Conservation (phyloP, 2,888 invertebrate genomes). For the Brachylomia viminalis region DNA sequence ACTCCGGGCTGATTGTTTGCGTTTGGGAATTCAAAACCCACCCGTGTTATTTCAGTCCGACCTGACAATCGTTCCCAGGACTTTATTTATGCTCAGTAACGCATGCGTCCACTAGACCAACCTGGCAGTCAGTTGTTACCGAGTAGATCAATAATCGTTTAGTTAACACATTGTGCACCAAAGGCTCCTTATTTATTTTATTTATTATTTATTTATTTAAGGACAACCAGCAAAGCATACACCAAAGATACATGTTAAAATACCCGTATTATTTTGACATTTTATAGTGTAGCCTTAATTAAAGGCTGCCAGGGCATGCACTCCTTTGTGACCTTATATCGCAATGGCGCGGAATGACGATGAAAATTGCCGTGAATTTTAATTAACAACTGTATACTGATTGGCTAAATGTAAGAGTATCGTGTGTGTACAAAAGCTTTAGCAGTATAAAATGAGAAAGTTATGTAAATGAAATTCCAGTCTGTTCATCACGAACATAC, state of each 20-base stretch:
- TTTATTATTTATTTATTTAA: too few species aligned
- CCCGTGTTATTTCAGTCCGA: too few species aligned
- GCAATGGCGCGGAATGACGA: neutral
- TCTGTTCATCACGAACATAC: neutral
- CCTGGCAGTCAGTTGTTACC: neutral
- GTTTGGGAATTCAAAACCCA: too few species aligned
- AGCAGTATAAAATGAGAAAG: neutral
- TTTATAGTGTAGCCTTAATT: too few species aligned
- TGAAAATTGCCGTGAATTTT: neutral
- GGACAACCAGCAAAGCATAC: too few species aligned
- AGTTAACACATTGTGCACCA: neutral
- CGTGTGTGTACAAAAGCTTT: neutral
- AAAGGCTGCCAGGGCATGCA: too few species aligned
- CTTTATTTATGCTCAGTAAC: neutral
- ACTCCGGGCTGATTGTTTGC: too few species aligned
- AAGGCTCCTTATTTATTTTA: too few species aligned
- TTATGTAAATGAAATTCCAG: neutral
- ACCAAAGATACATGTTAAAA: too few species aligned
- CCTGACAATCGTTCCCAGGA: too few species aligned
- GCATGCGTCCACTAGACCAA: neutral
- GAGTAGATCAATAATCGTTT: neutral
- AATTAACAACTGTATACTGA: neutral
- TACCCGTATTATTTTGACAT: too few species aligned
- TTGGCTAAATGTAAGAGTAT: neutral
- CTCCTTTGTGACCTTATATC: neutral